A percentile compares a stretch with the other conserved stretches of the same genome.
Evolutionary conservation across 2,888 invertebrate species (phyloP).

Genomic region (Caenorhabditis zanzibari): DNA sequence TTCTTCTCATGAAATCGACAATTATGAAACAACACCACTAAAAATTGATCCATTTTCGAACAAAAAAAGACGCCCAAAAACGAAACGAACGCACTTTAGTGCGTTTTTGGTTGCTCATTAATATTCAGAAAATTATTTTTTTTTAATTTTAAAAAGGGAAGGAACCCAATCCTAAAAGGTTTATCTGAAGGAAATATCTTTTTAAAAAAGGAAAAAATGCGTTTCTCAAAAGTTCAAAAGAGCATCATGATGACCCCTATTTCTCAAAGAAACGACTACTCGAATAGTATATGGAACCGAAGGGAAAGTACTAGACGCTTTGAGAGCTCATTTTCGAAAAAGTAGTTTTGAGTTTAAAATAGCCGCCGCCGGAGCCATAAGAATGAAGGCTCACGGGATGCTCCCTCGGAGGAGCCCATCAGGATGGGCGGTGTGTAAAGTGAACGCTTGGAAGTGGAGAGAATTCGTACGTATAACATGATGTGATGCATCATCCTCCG

Average conservation of each 20-base stretch:
- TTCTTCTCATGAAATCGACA: too few relatives aligned
- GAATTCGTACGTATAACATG: conserved; percentile 37
- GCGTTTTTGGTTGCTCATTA: background rate
- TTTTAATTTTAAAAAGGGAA: background rate
- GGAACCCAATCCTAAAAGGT: background rate
- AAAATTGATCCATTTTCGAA: too few relatives aligned
- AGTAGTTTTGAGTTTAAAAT: conserved; percentile 47
- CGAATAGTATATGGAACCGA: background rate
- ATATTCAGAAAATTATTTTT: background rate
- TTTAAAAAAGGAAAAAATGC: background rate
- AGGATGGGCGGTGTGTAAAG: conserved; percentile 41
- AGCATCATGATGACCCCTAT: background rate
- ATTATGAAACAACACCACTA: too few relatives aligned
- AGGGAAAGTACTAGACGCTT: conserved; percentile 25
- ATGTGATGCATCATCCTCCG: conserved; percentile 33
- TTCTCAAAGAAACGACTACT: conserved; percentile 17
- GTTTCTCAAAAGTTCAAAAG: conserved; percentile 20
- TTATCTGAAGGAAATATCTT: conserved; percentile 5
- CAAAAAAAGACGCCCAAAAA: too few relatives aligned
- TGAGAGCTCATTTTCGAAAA: conserved; percentile 38
- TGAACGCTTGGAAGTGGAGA: conserved; percentile 32
- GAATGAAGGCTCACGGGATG: background rate
- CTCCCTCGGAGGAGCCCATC: conserved; percentile 10
- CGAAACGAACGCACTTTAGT: too few relatives aligned
- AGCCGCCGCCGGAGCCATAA: background rate